These are phyloP conservation scores for Hirtodrosophila cameraria DNA, from an alignment of 2,888 invertebrate species.

Conservation along the genomic window DNA sequence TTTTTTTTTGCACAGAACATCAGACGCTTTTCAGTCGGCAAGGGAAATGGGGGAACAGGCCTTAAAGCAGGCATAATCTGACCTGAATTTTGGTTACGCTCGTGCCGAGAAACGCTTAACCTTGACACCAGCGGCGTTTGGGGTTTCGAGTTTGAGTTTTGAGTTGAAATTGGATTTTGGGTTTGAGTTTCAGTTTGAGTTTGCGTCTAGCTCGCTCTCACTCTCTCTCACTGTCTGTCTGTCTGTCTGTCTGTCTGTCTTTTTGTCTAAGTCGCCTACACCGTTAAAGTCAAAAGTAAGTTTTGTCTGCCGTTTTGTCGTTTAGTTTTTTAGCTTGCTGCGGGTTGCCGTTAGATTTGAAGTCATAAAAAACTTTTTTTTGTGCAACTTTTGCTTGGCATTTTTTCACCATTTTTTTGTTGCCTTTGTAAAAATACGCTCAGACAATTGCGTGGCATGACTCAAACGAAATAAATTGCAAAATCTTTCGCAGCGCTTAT, in stretches of 20 bases:
- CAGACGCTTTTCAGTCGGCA: not conserved
- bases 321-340: constrained; percentile 19
- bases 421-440: constrained; percentile 23
- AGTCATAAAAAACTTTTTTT: constrained; percentile 56
- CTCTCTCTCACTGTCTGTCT: constrained; percentile 4
- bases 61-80: constrained; percentile 28
- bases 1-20: constrained; percentile 13
- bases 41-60: not conserved
- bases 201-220: too few species aligned
- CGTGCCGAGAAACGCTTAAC: constrained; percentile 72
- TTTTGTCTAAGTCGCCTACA: constrained; percentile 18
- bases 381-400: constrained; percentile 37
- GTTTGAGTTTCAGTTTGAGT: not conserved
- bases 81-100: constrained; percentile 69
- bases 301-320: constrained; percentile 15
- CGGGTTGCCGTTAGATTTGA: constrained; percentile 63
- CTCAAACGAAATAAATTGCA: constrained; percentile 75
- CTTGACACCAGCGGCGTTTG: constrained; percentile 64
- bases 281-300: constrained; percentile 61
- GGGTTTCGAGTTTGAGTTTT: constrained; percentile 10
- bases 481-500: constrained; percentile 67
- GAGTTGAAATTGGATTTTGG: not conserved
- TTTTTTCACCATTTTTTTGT: constrained; percentile 9
- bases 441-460: constrained; percentile 71
- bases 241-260: constrained; percentile 5